phyloP scores from a whole-genome alignment of 2,888 invertebrate genomes.

The Dicyrtoma fusca region DNA sequence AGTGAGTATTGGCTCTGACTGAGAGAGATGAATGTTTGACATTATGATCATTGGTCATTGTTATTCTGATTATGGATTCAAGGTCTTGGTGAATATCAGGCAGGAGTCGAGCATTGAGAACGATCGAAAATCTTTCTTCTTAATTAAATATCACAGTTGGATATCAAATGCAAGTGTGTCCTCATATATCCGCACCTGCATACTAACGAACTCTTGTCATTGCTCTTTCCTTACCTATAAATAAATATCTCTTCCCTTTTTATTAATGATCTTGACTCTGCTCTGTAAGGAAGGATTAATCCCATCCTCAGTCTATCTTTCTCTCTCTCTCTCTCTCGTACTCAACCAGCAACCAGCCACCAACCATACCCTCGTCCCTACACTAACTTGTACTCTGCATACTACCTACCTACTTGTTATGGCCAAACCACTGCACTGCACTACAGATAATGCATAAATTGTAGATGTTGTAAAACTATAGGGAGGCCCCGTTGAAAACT shows the following conservation, averaged over 20 bases:
- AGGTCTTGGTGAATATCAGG: slow-evolving; percentile 46
- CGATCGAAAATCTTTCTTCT: slow-evolving; percentile 50
- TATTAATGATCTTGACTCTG: slow-evolving; percentile 54
- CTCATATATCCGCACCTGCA: slow-evolving; percentile 52
- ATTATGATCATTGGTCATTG: slow-evolving; percentile 54
- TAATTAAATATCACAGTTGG: slow-evolving; percentile 57
- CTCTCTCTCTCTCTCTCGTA: background rate
- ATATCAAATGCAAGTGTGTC: slow-evolving; percentile 56
- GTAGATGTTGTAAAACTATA: too few relatives aligned
- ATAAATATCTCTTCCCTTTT: slow-evolving; percentile 49
- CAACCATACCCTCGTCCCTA: background rate
- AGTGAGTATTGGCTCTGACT: slow-evolving; percentile 25
- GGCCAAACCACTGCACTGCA: background rate
- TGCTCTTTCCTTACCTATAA: slow-evolving; percentile 47
- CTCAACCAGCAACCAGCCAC: background rate
- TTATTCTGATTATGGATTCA: slow-evolving; percentile 54
- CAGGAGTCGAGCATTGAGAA: slow-evolving; percentile 25
- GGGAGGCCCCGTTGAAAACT: too few relatives aligned
- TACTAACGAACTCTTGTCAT: slow-evolving; percentile 54
- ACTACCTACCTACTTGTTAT: background rate
- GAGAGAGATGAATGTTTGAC: slow-evolving; percentile 48
- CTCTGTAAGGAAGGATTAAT: slow-evolving; percentile 50
- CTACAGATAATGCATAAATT: background rate
- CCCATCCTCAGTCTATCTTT: slow-evolving; percentile 22
- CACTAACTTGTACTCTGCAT: too few relatives aligned